Evolutionary conservation across 2,113 vertebrate genomes (phyloP), one percentile per base, ranked within the genome.

Genomic region (Grallaria varia): DNA sequence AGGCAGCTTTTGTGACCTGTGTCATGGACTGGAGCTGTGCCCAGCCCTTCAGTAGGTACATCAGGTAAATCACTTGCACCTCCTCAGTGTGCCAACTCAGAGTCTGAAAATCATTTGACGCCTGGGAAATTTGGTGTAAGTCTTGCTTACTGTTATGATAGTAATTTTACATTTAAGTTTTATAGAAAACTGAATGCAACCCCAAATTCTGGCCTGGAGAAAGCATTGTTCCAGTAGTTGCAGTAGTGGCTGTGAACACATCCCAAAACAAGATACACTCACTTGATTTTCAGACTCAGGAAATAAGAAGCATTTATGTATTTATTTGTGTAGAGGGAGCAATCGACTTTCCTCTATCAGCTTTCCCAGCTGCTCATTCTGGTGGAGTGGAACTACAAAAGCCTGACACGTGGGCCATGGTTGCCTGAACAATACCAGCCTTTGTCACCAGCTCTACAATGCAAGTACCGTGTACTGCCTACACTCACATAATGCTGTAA

Each of bases 211-310:
- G 37, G 47, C 19, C 3, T 0, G 18, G 53, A n/a, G 67, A 53
- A 52, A 6, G 21, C 6, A 4, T 1, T 9, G 37, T 4, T 14
- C 1, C 14, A 19, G 30, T 4, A n/a, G 10, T 30, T 4, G 49
- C 72, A 64, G 56, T 0, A 4, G 4, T 31, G 58, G 20, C 2
- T 55, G 24, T 15, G 53, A 68, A 2, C 24, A 50, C 58, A 66
- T 53, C 39, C 64, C 84, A 14, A 52, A 83, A 47, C 52, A 78
- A 83, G 84, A 64, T 37, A 35, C 15, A 20, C 31, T 56, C 49
- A 42, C 42, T 53, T 39, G 35, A 74, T 69, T 84, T 55, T 78
- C 30, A 27, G 37, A 58, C n/a, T 35, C 24, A 35, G 55, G 47
- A 50, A 67, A 62, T 27, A 45, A 56, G 60, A 68, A 50, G 45